Percentiles rank a stretch among this genome's conserved stretches.
Evolutionary conservation across 2,888 invertebrate genomes (phyloP).

Genomic region (Cyaniris semiargus): DNA sequence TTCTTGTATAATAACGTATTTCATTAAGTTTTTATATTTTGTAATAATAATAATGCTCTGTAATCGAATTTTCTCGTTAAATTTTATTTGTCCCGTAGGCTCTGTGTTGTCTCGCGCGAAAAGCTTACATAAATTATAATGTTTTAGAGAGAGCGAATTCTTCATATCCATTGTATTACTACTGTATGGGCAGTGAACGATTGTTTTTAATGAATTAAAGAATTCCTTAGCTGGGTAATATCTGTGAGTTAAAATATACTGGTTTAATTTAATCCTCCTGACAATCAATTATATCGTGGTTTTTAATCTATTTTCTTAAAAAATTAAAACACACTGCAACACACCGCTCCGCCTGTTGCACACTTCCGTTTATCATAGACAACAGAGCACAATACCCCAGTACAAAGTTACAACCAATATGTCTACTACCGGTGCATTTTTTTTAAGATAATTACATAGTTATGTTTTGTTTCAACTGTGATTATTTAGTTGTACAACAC

Average conservation of each 20-base stretch:
- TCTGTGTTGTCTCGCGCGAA: slow-evolving; percentile 57
- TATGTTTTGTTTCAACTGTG: slow-evolving; percentile 82
- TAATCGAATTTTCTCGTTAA: slow-evolving; percentile 44
- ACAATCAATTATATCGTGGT: neutral
- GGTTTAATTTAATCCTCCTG: neutral
- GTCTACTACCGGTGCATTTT: slow-evolving; percentile 50
- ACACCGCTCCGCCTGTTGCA: neutral
- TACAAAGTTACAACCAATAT: slow-evolving; percentile 57
- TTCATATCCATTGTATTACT: neutral
- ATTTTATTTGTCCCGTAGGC: slow-evolving; percentile 51
- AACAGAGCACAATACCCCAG: slow-evolving; percentile 73
- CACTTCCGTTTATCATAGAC: slow-evolving; percentile 46
- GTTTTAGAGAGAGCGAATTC: neutral
- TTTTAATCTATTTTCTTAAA: neutral
- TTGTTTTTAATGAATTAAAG: neutral
- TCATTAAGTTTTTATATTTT: slow-evolving; percentile 73
- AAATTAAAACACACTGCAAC: neutral
- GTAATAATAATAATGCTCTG: slow-evolving; percentile 46
- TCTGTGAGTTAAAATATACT: neutral
- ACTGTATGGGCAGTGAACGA: neutral
- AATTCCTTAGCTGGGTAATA: neutral
- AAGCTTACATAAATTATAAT: slow-evolving; percentile 6
- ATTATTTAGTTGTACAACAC: slow-evolving; percentile 82
- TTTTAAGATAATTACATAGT: slow-evolving; percentile 67
- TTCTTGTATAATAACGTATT: slow-evolving; percentile 71